Conservation (phyloP, 2,888 invertebrate genomes). For the Hylaea fasciaria region DNA sequence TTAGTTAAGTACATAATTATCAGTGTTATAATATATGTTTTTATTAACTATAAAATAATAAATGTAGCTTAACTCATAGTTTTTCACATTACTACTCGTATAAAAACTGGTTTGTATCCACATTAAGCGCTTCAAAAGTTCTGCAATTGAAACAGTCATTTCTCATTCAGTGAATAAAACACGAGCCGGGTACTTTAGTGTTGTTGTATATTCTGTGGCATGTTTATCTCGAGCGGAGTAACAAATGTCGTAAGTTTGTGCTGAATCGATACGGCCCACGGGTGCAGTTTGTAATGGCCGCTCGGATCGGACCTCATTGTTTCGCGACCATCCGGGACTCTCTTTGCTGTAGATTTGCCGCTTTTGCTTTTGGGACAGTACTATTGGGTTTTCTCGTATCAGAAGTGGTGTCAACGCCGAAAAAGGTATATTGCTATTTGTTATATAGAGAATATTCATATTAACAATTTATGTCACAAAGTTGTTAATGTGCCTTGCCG, state of each 20-base stretch:
- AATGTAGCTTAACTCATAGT: too few species aligned
- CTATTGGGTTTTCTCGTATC: neutral
- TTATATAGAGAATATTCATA: too few species aligned
- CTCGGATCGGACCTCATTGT: conserved; percentile 41
- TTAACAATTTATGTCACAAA: too few species aligned
- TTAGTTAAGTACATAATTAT: too few species aligned
- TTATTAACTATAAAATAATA: too few species aligned
- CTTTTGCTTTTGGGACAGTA: conserved; percentile 16
- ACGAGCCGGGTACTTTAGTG: neutral
- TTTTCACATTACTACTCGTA: too few species aligned
- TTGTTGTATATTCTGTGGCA: conserved; percentile 20
- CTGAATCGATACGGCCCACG: conserved; percentile 59
- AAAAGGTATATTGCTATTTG: too few species aligned
- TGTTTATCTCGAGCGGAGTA: conserved; percentile 40
- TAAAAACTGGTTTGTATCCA: too few species aligned
- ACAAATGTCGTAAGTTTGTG: conserved; percentile 46
- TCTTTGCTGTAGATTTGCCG: neutral
- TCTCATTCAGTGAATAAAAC: conserved; percentile 15
- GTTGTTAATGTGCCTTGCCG: too few species aligned
- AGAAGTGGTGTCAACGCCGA: neutral
- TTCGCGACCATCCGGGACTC: conserved; percentile 28
- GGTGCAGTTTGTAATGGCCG: conserved; percentile 57
- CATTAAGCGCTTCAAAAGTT: neutral
- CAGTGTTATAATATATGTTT: too few species aligned
- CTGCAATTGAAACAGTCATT: conserved; percentile 5